Evolutionary conservation across 2,113 vertebrate species (phyloP).

Genomic region (Podilymbus podiceps): DNA sequence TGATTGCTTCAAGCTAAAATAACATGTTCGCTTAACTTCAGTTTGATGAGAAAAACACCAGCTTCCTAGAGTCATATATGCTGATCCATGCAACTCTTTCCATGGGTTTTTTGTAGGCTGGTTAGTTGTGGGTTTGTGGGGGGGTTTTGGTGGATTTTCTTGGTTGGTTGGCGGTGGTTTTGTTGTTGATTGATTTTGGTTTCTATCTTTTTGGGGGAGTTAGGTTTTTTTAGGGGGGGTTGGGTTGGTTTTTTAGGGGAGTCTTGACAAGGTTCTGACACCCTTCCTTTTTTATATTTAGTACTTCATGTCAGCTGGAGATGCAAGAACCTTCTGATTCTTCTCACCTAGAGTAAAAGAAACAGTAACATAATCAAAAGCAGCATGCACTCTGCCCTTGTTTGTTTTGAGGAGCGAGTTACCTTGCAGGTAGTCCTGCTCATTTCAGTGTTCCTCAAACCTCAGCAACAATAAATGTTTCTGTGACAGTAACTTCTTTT

Average conservation of each 20-base stretch:
- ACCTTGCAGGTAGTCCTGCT: background rate
- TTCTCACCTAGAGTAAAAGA: background rate
- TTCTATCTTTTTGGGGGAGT: too few relatives aligned
- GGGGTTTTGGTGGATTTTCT: background rate
- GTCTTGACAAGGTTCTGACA: background rate
- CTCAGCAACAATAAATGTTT: background rate
- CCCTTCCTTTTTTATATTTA: background rate
- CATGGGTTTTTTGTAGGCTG: background rate
- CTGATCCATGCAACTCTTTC: background rate
- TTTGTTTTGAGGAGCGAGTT: background rate
- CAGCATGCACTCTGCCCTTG: accelerated
- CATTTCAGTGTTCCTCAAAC: background rate
- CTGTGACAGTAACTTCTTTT: background rate
- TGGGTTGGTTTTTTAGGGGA: too few relatives aligned
- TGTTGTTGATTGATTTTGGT: too few relatives aligned
- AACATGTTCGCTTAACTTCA: background rate
- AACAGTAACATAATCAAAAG: background rate
- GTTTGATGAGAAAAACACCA: background rate
- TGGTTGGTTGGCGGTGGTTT: too few relatives aligned
- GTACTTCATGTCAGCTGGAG: background rate
- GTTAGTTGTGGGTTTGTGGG: background rate
- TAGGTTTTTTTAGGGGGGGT: too few relatives aligned
- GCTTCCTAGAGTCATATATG: background rate
- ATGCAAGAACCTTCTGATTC: background rate
- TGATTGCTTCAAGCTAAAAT: background rate